These are phyloP conservation scores for Aphelinus certus DNA, from an alignment of 1,140 invertebrate genomes.

Conservation along the genomic window DNA sequence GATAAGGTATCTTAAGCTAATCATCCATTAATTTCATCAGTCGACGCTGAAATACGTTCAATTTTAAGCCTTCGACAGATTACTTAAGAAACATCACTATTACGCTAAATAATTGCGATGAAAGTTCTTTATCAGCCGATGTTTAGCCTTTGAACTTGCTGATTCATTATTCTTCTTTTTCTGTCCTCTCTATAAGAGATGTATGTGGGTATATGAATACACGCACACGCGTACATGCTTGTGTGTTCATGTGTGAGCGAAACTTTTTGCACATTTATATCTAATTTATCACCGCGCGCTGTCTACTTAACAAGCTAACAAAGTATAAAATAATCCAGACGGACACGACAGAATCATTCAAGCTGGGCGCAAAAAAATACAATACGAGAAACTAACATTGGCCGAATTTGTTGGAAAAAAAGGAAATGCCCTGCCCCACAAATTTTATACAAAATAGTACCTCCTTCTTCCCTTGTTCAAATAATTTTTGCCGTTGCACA, in stretches of 20 bases:
- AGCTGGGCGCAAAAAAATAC: constrained; percentile 15
- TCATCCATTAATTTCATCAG: constrained; percentile 41
- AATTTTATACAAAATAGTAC: neutral
- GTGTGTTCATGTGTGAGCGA: neutral
- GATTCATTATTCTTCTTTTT: constrained; percentile 14
- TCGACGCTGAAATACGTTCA: constrained; percentile 41
- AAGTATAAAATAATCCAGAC: constrained; percentile 33
- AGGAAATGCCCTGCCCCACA: no score
- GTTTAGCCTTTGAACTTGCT: constrained; percentile 24
- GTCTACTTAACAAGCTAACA: constrained; percentile 36
- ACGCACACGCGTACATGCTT: neutral
- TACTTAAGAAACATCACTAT: constrained; percentile 36
- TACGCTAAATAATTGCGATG: constrained; percentile 27
- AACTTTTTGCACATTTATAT: constrained; percentile 13
- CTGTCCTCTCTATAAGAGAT: constrained; percentile 11
- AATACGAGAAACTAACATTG: constrained; percentile 2
- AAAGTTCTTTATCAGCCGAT: constrained; percentile 21
- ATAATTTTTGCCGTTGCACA: constrained; percentile 8
- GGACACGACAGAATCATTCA: constrained; percentile 6
- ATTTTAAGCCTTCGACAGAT: constrained; percentile 27
- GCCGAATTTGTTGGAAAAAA: no score
- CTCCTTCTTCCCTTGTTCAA: constrained; percentile 16
- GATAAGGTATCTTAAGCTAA: constrained; percentile 39
- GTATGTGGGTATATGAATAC: neutral
- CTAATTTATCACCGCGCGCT: constrained; percentile 1